phyloP scores from a whole-genome alignment of 2,113 vertebrate genomes.

The Takifugu bimaculatus region DNA sequence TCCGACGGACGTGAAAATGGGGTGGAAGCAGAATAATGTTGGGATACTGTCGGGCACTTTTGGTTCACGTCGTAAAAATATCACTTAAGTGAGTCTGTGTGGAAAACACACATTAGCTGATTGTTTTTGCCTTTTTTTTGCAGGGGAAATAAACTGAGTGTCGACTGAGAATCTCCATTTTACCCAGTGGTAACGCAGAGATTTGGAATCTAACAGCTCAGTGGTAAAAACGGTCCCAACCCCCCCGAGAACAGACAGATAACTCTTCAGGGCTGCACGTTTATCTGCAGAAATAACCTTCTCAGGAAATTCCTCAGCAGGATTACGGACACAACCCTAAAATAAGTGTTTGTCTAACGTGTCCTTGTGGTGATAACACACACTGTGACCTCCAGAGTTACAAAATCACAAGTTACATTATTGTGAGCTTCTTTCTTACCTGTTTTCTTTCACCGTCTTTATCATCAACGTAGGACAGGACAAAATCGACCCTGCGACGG shows the following conservation, averaged over 20 bases:
- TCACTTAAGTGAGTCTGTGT: no score
- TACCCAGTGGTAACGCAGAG: constrained; percentile 18
- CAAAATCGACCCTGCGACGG: constrained; percentile 87
- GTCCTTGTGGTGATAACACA: not conserved
- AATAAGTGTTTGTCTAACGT: no score
- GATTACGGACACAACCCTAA: constrained; percentile 7
- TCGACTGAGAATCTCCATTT: constrained; percentile 29
- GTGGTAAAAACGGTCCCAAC: constrained; percentile 18
- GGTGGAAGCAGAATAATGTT: no score
- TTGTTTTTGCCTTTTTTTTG: constrained; percentile 11
- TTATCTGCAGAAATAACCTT: not conserved
- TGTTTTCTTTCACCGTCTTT: constrained; percentile 84
- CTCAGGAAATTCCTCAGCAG: constrained; percentile 2
- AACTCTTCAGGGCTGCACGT: not conserved
- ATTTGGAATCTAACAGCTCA: constrained; percentile 34
- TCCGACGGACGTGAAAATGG: no score
- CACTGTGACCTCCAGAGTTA: constrained; percentile 14
- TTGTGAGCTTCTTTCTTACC: constrained; percentile 69
- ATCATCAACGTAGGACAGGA: constrained; percentile 90
- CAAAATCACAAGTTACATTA: not conserved
- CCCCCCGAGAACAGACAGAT: constrained; percentile 10
- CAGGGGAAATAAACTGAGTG: constrained; percentile 21
- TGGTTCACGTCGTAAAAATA: not conserved
- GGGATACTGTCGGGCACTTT: not conserved
- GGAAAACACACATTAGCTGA: constrained; percentile 31